A percentile compares a stretch with the other conserved stretches of the same genome.
These are phyloP conservation scores for Yoshiicerus persimilis DNA, from an alignment of 1,140 invertebrate species.

Conservation along the genomic window DNA sequence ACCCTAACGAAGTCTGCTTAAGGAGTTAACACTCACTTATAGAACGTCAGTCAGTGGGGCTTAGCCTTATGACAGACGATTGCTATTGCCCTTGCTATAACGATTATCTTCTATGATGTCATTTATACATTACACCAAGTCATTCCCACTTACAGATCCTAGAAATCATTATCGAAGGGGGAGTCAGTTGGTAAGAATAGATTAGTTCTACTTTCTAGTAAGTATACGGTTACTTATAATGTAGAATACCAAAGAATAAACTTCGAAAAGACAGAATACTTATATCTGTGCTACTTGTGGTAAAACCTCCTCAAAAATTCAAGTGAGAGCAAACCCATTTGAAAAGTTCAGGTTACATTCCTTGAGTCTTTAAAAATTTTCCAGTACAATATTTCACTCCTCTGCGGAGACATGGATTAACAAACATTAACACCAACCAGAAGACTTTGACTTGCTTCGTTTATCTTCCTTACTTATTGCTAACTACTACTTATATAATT, in stretches of 20 bases:
- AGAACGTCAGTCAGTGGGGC: not conserved
- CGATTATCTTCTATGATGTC: not conserved
- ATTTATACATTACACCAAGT: not conserved
- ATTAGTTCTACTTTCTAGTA: not conserved
- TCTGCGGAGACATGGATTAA: constrained; percentile 24
- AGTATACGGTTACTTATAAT: not conserved
- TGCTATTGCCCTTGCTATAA: not conserved
- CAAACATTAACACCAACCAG: constrained; percentile 19
- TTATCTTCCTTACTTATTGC: not conserved
- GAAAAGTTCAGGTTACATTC: constrained; percentile 15
- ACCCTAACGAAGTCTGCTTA: not conserved
- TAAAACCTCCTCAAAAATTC: not conserved
- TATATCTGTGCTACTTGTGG: not conserved
- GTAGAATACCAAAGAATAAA: not conserved
- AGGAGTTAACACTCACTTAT: not conserved
- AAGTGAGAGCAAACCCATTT: constrained; percentile 11
- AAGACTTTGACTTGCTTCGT: not conserved
- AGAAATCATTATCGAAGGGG: constrained; percentile 1
- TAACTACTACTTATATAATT: not conserved
- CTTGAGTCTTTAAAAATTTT: constrained; percentile 23
- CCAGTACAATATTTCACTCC: constrained; percentile 25
- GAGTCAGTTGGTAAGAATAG: not conserved
- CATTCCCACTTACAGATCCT: not conserved
- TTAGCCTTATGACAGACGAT: not conserved
- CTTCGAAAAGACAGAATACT: too few species aligned